Evolutionary conservation across 2,797 vertebrate genomes (phyloP).

Genomic region (Loris lydekkerianus): DNA sequence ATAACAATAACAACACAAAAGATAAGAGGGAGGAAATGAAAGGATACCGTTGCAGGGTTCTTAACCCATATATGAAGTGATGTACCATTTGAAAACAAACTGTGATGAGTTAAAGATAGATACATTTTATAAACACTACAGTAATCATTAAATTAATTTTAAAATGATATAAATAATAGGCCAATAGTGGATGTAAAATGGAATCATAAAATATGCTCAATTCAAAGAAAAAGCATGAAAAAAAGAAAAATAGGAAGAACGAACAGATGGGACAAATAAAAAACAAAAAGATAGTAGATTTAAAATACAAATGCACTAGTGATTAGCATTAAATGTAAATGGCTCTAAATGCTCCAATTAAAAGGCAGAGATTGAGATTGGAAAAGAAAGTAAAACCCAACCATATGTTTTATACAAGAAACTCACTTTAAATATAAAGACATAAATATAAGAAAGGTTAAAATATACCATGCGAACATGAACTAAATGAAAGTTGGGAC

Average conservation of each 20-base stretch:
- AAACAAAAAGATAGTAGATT: not conserved
- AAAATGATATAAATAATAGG: not conserved
- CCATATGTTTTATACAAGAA: not conserved
- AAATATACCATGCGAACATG: not conserved
- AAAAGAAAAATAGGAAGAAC: not conserved
- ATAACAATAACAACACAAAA: not conserved
- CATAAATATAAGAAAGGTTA: not conserved
- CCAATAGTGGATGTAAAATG: not conserved
- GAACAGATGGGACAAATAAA: not conserved
- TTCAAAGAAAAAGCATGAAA: not conserved
- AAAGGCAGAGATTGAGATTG: not conserved
- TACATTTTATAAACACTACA: not conserved
- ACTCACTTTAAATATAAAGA: conserved; percentile 7
- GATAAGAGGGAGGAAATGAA: not conserved
- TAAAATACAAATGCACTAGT: conserved; percentile 14
- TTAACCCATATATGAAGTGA: not conserved
- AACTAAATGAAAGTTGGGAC: not conserved
- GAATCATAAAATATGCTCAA: not conserved
- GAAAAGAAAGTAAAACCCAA: conserved; percentile 25
- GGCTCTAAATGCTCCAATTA: not conserved
- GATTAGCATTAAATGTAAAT: conserved; percentile 47
- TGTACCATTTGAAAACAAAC: not conserved
- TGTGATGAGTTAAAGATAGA: not conserved
- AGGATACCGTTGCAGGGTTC: not conserved
- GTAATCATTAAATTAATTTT: not conserved